These are phyloP conservation scores for Mirounga angustirostris DNA, from an alignment of 2,113 vertebrate species.

Conservation along the genomic window DNA sequence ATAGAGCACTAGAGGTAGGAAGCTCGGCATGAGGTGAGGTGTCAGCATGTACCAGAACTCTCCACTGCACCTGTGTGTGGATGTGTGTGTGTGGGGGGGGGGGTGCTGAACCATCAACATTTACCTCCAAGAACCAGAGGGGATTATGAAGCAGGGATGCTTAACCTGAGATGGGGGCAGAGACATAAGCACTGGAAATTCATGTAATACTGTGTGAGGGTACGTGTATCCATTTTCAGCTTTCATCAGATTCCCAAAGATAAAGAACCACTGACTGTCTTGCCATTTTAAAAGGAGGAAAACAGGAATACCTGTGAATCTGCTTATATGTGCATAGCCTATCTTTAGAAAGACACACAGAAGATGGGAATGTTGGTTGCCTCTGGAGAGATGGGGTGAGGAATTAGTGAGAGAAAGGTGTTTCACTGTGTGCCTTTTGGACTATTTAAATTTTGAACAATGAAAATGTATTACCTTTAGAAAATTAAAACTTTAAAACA, in stretches of 20 bases:
- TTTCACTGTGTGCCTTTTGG: background rate
- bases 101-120: background rate
- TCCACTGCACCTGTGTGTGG: background rate
- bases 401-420: background rate
- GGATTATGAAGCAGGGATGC: background rate
- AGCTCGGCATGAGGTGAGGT: background rate
- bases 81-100: background rate
- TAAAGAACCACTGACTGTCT: background rate
- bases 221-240: background rate
- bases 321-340: background rate
- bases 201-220: background rate
- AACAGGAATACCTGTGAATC: background rate
- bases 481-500: slow-evolving; percentile 5
- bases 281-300: background rate
- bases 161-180: background rate
- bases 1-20: background rate
- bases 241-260: background rate
- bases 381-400: background rate
- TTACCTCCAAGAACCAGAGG: background rate
- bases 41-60: background rate
- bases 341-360: background rate
- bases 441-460: slow-evolving; percentile 28
- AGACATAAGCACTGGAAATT: background rate
- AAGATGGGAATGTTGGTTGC: background rate
- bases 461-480: background rate